Base-by-base conservation (phyloP, 2,797 vertebrate species). In the Glossophaga mutica region DNA sequence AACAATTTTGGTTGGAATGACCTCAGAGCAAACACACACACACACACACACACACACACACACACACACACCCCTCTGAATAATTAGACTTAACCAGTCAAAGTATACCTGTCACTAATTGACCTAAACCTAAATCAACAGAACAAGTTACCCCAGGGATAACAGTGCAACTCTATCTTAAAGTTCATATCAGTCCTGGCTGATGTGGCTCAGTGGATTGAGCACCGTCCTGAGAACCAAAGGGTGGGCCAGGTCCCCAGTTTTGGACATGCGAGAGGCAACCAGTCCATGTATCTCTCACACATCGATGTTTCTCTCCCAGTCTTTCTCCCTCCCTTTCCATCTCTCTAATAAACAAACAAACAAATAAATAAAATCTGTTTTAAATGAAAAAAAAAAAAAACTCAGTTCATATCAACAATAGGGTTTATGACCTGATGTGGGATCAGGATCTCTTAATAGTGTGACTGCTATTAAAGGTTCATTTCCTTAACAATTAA, bases 401-500 rank as follows among this genome's bases (percentile, higher is more conserved):
- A n/a, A n/a, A n/a, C n/a, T n/a, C n/a, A n/a, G 26, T 76, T 22
- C 79, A 34, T 59, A 46, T 67, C 48, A 87, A 83, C 21, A 87
- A 34, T 76, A 81, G 21, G 48, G 48, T 57, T 90, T 77, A n/a
- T 70, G 78, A 81, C 26, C 32, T 48, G 76, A 87, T 65, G n/a
- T 67, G 70, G 32, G n/a, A 79, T 68, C 18, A 73, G 62, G 29
- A 73, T 6, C 29, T 94, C 68, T 84, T 92, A 93, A 48, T 46
- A 48, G 48, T 87, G 3, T 86, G 87, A 91, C 18, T 74, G 42
- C 42, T 59, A 70, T 68, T 62, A 62, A 82, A 90, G 11, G 1
- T 50, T 87, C 32, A 93, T 90, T 92, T 95, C 48, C n/a, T 92
- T 32, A 87, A 37, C 62, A 46, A 65, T 67, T 81, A 78, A 91